Base-by-base conservation (phyloP, 2,888 invertebrate genomes). In the Polyploca ridens region DNA sequence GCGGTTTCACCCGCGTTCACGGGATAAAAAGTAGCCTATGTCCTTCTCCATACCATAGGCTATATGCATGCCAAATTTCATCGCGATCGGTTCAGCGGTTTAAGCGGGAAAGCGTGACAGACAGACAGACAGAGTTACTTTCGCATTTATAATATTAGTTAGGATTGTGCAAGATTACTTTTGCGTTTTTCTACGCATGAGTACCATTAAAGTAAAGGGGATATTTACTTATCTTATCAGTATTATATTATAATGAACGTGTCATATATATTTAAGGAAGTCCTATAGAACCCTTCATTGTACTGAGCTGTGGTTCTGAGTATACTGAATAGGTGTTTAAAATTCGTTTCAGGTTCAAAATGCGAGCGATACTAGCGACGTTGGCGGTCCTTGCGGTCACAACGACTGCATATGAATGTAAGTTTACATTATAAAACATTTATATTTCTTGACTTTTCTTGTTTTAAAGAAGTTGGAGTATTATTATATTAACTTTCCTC, bases 301-400 rank as follows among this genome's bases (percentile, higher is more conserved):
- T 38, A 10, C 54, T 41, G 41, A 41, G 13, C 13, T 41, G 41
- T 5, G 7, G 41, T 41, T 13, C 41, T 54, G 33, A 14, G 16
- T 62, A 58, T 63, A 64, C 41, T 41, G 5, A 49, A 44, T 59
- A 54, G 61, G 19, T 72, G 16, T 69, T 73, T 75, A 57, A 62
- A 70, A 69, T 73, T 87, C 74, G 67, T 83, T 86, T 13, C 88
- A 93, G 93, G 86, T 88, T 75, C 82, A 92, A 79, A 81, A 94
- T 94, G 93, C 86, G 88, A 78, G 86, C 75, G 67, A 72, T 90
- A 86, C 83, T 91, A 72, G 88, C 86, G 85, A 82, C 92, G 90
- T 91, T 93, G 91, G 93, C 90, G 77, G 89, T 91, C 86, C 85
- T 93, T 67, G 88, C 88, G 71, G 85, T 83, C 66, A 73, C 79